phyloP scores from a whole-genome alignment of 1,140 invertebrate species.

The Drosophila aff. region DNA sequence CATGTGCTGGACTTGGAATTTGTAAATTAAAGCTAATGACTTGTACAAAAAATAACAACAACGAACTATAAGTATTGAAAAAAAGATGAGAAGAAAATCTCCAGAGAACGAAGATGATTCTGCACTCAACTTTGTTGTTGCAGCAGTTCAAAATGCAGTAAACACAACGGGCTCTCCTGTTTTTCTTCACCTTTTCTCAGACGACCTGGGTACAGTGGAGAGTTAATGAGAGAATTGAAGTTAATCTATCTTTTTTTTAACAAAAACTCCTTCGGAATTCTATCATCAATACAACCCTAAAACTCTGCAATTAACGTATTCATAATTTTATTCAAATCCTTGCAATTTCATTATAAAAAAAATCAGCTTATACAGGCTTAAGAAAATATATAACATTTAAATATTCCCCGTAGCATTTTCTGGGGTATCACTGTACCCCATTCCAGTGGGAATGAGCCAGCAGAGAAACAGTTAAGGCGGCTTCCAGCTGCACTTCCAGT shows the following conservation, averaged over 20 bases:
- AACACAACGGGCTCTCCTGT: conserved; percentile 59
- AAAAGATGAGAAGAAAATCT: conserved; percentile 27
- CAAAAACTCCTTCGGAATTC: not conserved
- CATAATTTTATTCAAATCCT: no score
- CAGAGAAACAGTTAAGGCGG: conserved; percentile 71
- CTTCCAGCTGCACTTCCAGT: conserved; percentile 53
- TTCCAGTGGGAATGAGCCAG: conserved; percentile 46
- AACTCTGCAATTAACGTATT: no score
- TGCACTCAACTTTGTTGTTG: conserved; percentile 19
- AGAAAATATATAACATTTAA: not conserved
- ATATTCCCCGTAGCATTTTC: not conserved
- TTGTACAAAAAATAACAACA: conserved; percentile 72
- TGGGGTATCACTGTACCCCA: conserved; percentile 9
- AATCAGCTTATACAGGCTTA: not conserved
- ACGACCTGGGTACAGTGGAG: conserved; percentile 2
- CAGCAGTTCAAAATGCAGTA: conserved; percentile 74
- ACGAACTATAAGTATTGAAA: conserved; percentile 10
- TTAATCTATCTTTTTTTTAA: no score
- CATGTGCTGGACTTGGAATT: conserved; percentile 37
- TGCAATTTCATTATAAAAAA: not conserved
- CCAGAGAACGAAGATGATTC: conserved; percentile 41
- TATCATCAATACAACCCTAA: no score
- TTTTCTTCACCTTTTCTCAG: conserved; percentile 27
- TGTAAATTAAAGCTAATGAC: conserved; percentile 83
- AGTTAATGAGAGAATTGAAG: no score